Evolutionary conservation across 1,140 invertebrate genomes (phyloP).

Genomic region (Pogonomyrmex californicus): DNA sequence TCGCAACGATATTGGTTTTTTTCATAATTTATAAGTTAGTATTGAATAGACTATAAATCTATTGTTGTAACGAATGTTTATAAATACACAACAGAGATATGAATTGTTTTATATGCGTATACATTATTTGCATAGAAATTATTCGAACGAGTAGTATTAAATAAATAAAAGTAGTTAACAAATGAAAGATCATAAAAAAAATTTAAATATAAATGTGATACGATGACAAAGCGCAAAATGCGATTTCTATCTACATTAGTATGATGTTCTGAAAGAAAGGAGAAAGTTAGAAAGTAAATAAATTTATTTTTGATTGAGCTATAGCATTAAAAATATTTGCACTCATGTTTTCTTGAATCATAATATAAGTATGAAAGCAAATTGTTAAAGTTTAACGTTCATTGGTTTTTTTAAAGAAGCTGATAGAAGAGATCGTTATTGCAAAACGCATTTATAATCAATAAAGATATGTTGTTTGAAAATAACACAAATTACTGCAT

Average conservation of each 20-base stretch:
- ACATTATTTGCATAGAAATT: not conserved
- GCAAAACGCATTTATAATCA: not conserved
- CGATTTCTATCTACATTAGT: not conserved
- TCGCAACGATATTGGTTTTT: not conserved
- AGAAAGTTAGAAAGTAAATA: not conserved
- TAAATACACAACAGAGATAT: slow-evolving; percentile 1
- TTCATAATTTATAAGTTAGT: not conserved
- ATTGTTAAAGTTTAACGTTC: not conserved
- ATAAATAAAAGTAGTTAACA: not conserved
- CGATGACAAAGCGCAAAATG: not conserved
- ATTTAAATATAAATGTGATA: not conserved
- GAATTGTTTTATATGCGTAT: not conserved
- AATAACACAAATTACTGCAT: not conserved
- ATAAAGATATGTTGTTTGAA: not conserved
- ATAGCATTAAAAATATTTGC: not conserved
- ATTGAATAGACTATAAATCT: not conserved
- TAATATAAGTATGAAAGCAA: not conserved
- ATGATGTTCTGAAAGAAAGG: not conserved
- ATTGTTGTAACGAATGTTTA: not conserved
- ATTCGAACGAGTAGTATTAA: not conserved
- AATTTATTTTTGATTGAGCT: slow-evolving; percentile 13
- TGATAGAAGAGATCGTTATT: not conserved
- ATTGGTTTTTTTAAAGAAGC: not conserved
- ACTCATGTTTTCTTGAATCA: not conserved
- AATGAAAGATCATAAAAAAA: not conserved